Conservation (phyloP, 1,140 invertebrate species). For the Ostrea edulis region DNA sequence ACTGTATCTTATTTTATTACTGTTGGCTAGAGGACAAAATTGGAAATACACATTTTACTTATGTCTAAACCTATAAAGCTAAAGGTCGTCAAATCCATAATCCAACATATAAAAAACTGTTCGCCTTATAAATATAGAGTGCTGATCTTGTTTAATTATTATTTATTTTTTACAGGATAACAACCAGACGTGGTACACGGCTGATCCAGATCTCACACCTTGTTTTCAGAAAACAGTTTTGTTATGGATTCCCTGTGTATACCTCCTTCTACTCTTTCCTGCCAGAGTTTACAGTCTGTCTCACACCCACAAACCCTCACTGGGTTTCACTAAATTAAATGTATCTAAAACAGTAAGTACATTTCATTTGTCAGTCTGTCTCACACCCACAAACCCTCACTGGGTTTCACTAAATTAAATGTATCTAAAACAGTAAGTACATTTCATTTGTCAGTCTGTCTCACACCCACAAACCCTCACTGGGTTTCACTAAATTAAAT, state of each 20-base stretch:
- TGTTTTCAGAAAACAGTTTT: conserved; percentile 85
- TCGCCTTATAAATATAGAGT: too few relatives aligned
- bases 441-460: conserved; percentile 59
- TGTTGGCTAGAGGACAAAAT: too few relatives aligned
- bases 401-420: conserved; percentile 65
- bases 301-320: conserved; percentile 36
- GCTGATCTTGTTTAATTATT: background rate
- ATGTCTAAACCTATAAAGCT: too few relatives aligned
- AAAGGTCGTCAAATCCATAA: too few relatives aligned
- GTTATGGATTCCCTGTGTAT: conserved; percentile 89
- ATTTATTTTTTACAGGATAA: conserved; percentile 64
- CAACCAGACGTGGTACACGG: conserved; percentile 69
- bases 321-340: conserved; percentile 65
- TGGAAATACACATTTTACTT: too few relatives aligned
- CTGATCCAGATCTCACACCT: conserved; percentile 72
- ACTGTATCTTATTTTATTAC: too few relatives aligned
- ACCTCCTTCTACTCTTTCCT: conserved; percentile 65
- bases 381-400: conserved; percentile 36
- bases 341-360: conserved; percentile 68
- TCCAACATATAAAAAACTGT: too few relatives aligned
- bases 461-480: conserved; percentile 36
- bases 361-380: background rate
- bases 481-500: conserved; percentile 65
- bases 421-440: conserved; percentile 68
- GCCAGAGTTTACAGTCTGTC: conserved; percentile 63